Conservation (phyloP, 2,888 invertebrate genomes). For the Caenorhabditis wallacei region DNA sequence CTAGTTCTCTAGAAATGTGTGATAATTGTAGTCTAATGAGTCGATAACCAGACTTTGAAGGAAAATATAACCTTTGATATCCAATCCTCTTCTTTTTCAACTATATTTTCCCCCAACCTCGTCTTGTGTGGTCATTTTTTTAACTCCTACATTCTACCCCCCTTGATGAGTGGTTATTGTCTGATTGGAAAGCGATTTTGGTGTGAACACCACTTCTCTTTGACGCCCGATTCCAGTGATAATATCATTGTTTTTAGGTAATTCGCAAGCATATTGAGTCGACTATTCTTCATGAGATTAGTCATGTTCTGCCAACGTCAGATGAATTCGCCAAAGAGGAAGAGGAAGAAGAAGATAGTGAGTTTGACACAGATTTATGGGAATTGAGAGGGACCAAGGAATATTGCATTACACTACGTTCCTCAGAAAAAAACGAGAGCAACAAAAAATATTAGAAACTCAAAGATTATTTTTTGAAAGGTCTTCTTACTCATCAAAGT, state of each 20-base stretch:
- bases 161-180: conserved; percentile 65
- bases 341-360: conserved; percentile 81
- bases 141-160: conserved; percentile 61
- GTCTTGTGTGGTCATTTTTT: conserved; percentile 63
- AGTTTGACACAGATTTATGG: conserved; percentile 30
- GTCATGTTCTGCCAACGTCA: conserved; percentile 83
- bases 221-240: conserved; percentile 17
- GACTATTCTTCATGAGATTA: conserved; percentile 83
- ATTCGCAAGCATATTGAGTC: conserved; percentile 83
- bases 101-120: conserved; percentile 15
- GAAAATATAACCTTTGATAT: conserved; percentile 8
- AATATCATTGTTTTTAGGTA: conserved; percentile 76
- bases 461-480: conserved; percentile 23
- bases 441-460: not conserved
- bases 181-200: conserved; percentile 63
- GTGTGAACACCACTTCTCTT: conserved; percentile 40
- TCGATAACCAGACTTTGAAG: conserved; percentile 41
- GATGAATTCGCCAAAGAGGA: conserved; percentile 83
- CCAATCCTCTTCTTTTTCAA: conserved; percentile 30
- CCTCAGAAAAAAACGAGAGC: no score
- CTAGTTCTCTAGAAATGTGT: conserved; percentile 18
- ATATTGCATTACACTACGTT: not conserved
- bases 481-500: conserved; percentile 45
- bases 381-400: not conserved
- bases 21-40: conserved; percentile 46